These are phyloP conservation scores for Ornithoptera alexandrae DNA, from an alignment of 2,888 invertebrate species.

Conservation along the genomic window DNA sequence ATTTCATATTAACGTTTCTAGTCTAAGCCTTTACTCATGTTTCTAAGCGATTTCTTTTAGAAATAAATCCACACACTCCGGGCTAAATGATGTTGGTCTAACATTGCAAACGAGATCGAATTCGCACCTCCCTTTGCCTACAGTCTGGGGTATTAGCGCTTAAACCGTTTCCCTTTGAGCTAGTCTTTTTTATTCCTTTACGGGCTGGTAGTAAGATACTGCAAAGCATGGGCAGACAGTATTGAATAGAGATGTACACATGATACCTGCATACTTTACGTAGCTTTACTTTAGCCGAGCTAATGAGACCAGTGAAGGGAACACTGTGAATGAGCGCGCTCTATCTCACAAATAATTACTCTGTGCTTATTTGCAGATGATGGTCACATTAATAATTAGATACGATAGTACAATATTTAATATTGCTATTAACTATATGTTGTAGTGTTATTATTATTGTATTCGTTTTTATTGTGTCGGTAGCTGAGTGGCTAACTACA, in stretches of 20 bases:
- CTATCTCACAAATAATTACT: slow-evolving; percentile 57
- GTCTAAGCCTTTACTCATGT: not conserved
- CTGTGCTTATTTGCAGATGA: slow-evolving; percentile 46
- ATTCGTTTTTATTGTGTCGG: too few relatives aligned
- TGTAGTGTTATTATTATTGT: not conserved
- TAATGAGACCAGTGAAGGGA: slow-evolving; percentile 66
- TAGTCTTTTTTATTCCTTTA: slow-evolving; percentile 58
- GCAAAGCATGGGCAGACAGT: slow-evolving; percentile 57
- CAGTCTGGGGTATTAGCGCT: slow-evolving; percentile 52
- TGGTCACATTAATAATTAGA: not conserved
- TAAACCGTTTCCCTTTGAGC: slow-evolving; percentile 52
- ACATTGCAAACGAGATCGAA: slow-evolving; percentile 49
- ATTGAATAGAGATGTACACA: slow-evolving; percentile 75
- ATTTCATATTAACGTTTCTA: not conserved
- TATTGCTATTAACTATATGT: not conserved
- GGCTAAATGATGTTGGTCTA: slow-evolving; percentile 17
- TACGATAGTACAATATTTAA: not conserved
- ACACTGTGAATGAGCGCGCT: slow-evolving; percentile 54
- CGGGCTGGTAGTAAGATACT: slow-evolving; percentile 54
- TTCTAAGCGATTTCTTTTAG: slow-evolving; percentile 27
- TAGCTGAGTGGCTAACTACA: too few relatives aligned
- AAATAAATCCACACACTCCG: slow-evolving; percentile 4
- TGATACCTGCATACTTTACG: slow-evolving; percentile 72
- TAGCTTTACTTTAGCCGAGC: slow-evolving; percentile 69
- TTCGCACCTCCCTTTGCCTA: slow-evolving; percentile 56